Base-by-base conservation (phyloP, 53 echinoderm and acorn worm species). In the Zoroaster sp. region DNA sequence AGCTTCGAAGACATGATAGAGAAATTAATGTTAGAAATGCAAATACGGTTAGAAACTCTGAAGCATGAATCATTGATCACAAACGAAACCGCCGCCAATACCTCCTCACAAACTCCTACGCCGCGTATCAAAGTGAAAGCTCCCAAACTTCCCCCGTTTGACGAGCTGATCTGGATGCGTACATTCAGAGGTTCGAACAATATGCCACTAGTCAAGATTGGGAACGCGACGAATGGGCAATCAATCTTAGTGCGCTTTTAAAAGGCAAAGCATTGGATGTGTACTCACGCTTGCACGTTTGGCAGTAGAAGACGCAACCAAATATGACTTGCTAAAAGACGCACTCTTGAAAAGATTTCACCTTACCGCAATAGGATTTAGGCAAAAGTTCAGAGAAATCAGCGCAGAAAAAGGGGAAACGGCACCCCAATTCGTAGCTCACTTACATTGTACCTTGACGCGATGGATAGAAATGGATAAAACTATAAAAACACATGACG, bases 241-340 rank as follows among this genome's bases (percentile, higher is more conserved):
- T 85, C 4, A 85, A 71, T 46, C 35, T 85, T 2, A 71, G 86
- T 28, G 71, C 86, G 3, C 35, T 85, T 3, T 51, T 85, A 1
- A 70, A 69, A 17, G 86, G 86, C 8, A 69, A 85, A 70, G 86
- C 70, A 4, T 40, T 85, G 4, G 71, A 85, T 7, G 70, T 85
- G 13, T 85, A 85, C 33, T 69, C n/a, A n/a, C n/a, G n/a, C n/a
- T n/a, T n/a, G n/a, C 70, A 8, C 15, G 70, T 7, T 32, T 85
- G 4, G 6, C 18, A 4, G 3, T 17, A 4, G 12, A 31, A 6
- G 86, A 85, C 34, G 71, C 43, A 31, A 4, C 45, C 3, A 31
- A 85, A 35, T 85, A 85, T 31, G 71, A 45, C 14, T 9, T 20
- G 32, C 49, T 85, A 1, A 85, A 85, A 47, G 86, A 72, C 14